phyloP scores from a whole-genome alignment of 2,797 vertebrate genomes.

The Phaenicophaeus curvirostris region DNA sequence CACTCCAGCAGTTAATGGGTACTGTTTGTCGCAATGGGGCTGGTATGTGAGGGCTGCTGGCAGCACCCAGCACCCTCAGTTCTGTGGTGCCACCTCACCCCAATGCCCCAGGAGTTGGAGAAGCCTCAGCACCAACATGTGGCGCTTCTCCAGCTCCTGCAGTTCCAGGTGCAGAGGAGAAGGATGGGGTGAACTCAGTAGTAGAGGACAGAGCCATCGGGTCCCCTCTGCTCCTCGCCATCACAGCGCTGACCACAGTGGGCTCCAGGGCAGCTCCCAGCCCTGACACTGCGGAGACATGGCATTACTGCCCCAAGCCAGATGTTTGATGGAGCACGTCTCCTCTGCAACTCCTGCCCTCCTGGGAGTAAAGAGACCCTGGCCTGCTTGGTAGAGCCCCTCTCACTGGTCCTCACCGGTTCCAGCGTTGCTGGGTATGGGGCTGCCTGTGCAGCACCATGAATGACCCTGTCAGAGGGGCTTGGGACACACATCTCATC shows the following conservation, averaged over 20 bases:
- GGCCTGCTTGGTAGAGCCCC: accelerated
- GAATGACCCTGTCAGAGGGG: neutral
- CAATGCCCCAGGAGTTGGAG: accelerated
- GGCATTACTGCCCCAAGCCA: neutral
- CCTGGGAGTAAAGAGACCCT: neutral
- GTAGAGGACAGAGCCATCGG: accelerated
- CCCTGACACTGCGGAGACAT: neutral
- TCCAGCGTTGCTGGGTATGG: neutral
- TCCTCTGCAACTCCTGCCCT: neutral
- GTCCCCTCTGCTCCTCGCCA: neutral
- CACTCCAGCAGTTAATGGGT: neutral
- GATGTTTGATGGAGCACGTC: neutral
- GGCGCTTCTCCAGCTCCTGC: accelerated
- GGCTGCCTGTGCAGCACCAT: neutral
- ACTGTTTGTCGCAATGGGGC: neutral
- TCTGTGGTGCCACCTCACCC: accelerated
- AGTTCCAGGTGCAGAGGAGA: neutral
- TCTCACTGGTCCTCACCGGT: too few relatives aligned
- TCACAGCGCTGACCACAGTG: neutral
- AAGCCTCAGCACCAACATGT: accelerated
- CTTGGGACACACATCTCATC: neutral
- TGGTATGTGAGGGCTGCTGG: neutral
- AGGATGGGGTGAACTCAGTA: accelerated
- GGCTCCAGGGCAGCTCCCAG: neutral
- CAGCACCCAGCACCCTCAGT: neutral